phyloP scores from a whole-genome alignment of 2,888 invertebrate species.

The Perithous albicinctus region DNA sequence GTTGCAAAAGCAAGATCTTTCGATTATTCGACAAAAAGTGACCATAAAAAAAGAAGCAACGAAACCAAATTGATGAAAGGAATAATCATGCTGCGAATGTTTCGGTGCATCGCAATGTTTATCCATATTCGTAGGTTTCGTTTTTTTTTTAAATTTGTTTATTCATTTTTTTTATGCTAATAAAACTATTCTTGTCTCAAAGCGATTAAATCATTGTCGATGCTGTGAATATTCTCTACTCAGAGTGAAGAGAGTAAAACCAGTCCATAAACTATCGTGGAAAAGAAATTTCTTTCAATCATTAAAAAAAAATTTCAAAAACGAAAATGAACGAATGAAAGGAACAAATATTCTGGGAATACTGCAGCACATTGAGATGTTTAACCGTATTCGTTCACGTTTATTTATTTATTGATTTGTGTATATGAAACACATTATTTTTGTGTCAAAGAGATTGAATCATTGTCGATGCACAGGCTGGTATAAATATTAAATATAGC shows the following conservation, averaged over 20 bases:
- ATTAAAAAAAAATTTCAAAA: too few relatives aligned
- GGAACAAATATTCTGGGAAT: too few relatives aligned
- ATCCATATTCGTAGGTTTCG: neutral
- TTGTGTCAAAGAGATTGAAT: slow-evolving; percentile 32
- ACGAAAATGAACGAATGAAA: too few relatives aligned
- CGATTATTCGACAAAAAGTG: neutral
- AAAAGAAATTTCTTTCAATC: too few relatives aligned
- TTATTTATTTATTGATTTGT: neutral
- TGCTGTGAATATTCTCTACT: too few relatives aligned
- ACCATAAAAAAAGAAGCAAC: neutral
- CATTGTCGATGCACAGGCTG: neutral
- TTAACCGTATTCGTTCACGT: too few relatives aligned
- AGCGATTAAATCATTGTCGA: too few relatives aligned
- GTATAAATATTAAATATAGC: neutral
- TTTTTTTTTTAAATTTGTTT: neutral
- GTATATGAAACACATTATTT: slow-evolving; percentile 21
- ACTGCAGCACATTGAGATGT: too few relatives aligned
- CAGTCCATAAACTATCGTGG: too few relatives aligned
- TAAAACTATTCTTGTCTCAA: slow-evolving; percentile 33
- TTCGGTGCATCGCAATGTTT: neutral
- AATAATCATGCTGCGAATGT: neutral
- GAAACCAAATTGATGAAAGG: neutral
- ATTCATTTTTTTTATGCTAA: slow-evolving; percentile 9
- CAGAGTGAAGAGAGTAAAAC: too few relatives aligned
- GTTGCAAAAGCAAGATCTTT: neutral